A percentile compares a stretch with the other conserved stretches of the same genome.
Conservation (phyloP, 2,113 vertebrate species). For the Trochalopteron elliotii region DNA sequence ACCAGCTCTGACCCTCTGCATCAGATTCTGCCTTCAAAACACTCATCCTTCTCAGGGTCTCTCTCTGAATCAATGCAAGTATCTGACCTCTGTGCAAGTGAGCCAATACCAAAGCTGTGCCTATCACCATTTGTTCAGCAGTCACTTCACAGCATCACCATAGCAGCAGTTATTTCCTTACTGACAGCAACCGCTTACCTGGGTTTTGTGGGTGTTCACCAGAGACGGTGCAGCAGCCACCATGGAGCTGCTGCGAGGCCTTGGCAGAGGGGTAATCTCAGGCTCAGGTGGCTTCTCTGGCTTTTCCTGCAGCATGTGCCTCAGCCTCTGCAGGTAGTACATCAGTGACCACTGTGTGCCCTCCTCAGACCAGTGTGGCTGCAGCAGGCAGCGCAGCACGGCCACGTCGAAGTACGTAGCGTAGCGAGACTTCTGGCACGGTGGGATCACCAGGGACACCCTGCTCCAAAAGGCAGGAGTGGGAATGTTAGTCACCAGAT, state of each 20-base stretch:
- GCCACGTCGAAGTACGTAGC: constrained; percentile 98
- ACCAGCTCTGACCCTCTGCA: background rate
- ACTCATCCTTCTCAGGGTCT: background rate
- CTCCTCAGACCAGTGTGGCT: constrained; percentile 96
- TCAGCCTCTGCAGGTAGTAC: constrained; percentile 92
- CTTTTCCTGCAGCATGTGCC: constrained; percentile 95
- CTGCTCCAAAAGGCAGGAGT: constrained; percentile 39
- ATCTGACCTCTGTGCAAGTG: fast-evolving
- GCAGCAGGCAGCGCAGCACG: constrained; percentile 93
- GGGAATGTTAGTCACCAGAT: background rate
- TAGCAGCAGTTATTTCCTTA: background rate
- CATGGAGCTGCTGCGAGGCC: constrained; percentile 97
- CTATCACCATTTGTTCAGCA: background rate
- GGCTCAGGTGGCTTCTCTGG: constrained; percentile 86
- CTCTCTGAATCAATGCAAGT: background rate
- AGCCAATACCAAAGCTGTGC: background rate
- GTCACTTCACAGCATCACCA: background rate
- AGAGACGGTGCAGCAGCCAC: constrained; percentile 93
- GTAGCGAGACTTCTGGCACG: constrained; percentile 88
- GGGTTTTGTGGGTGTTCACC: constrained; percentile 98
- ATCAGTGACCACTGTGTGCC: constrained; percentile 97
- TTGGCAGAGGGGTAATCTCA: constrained; percentile 80
- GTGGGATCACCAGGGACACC: constrained; percentile 77
- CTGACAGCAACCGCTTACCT: constrained; percentile 71
- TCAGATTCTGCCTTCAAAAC: background rate